Base-by-base conservation (phyloP, 2,797 vertebrate genomes). In the Schizothorax lantsangensis region DNA sequence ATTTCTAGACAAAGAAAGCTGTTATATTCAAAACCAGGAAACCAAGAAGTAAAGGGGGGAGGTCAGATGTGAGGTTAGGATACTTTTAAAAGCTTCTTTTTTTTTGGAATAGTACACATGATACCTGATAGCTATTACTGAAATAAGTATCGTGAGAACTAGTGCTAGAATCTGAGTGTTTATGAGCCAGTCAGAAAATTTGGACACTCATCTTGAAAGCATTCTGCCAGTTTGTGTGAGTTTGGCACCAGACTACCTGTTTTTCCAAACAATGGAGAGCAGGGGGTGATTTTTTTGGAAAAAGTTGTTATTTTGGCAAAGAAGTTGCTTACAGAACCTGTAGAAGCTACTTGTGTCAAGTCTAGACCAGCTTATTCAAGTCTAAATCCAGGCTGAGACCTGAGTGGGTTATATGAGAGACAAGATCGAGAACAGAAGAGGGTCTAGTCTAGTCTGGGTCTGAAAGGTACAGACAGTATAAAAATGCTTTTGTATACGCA, bases 11-110 rank as follows among this genome's bases (percentile, higher is more conserved):
- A 66, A 81, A 21, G 71, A 66, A 73, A 21, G 21, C 43, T 36
- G 8, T 73, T 10, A 38, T 17, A 57, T 59, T 73, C 9, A 73
- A 80, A 62, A 84, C 57, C 54, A 66, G 57, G 45, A 77, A 68
- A 26, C 14, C 43, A 40, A 66, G n/a, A 71, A 45, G n/a, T 21
- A 68, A 23, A 40, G 40, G 66, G 40, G 8, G 10, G 6, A 40
- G 33, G 11, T 74, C 30, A 52, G 40, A 5, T 71, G 33, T 85
- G 47, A 52, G 62, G 21, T 38, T n/a, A 68, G 9, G 30, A 12
- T 36, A 43, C 33, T 4, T 54, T 45, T 72, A 4, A 79, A 23
- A 19, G 19, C 11, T 23, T 30, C 43, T 23, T 26, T 77, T 11
- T 2, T 38, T 78, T 52, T 33, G 5, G 10, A 54, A 47, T 73